Conservation (phyloP, 2,888 invertebrate genomes). For the Galeopsomyia nigrocyanea region DNA sequence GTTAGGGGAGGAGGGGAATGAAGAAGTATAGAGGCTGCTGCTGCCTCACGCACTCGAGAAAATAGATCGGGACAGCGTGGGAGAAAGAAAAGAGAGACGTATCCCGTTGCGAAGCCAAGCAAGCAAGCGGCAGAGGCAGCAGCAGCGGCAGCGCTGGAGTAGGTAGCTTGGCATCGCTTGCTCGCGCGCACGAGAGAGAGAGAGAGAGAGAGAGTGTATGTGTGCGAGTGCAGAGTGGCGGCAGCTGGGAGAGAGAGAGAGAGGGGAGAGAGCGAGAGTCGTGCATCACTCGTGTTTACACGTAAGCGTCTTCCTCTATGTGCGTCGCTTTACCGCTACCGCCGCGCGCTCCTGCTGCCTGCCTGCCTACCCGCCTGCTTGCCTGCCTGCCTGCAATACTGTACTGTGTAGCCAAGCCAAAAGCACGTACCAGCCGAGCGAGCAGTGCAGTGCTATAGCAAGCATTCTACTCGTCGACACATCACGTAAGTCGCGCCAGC, state of each 20-base stretch:
- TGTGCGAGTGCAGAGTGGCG: constrained; percentile 6
- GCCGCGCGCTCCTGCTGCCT: constrained; percentile 31
- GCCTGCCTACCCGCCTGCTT: constrained; percentile 10
- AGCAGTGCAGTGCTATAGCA: too few relatives aligned
- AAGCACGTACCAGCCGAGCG: too few relatives aligned
- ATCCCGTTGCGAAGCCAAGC: constrained; percentile 35
- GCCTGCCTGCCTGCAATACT: neutral
- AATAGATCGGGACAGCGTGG: constrained; percentile 46
- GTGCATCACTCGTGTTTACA: constrained; percentile 54
- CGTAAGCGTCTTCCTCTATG: constrained; percentile 56
- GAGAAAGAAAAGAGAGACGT: constrained; percentile 43
- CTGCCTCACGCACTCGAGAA: constrained; percentile 30
- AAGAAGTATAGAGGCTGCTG: constrained; percentile 22
- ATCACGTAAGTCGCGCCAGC: too few relatives aligned
- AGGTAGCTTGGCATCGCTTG: neutral
- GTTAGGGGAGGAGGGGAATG: neutral
- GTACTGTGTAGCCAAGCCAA: too few relatives aligned
- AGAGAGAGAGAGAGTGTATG: constrained; percentile 22
- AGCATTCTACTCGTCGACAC: too few relatives aligned
- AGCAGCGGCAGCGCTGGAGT: neutral
- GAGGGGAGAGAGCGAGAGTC: constrained; percentile 38
- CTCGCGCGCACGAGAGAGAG: neutral
- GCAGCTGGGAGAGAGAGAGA: constrained; percentile 19
- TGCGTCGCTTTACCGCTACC: constrained; percentile 47
- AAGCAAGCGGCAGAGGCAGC: neutral